Base-by-base conservation (phyloP, 2,797 vertebrate genomes). In the Agapornis canus region DNA sequence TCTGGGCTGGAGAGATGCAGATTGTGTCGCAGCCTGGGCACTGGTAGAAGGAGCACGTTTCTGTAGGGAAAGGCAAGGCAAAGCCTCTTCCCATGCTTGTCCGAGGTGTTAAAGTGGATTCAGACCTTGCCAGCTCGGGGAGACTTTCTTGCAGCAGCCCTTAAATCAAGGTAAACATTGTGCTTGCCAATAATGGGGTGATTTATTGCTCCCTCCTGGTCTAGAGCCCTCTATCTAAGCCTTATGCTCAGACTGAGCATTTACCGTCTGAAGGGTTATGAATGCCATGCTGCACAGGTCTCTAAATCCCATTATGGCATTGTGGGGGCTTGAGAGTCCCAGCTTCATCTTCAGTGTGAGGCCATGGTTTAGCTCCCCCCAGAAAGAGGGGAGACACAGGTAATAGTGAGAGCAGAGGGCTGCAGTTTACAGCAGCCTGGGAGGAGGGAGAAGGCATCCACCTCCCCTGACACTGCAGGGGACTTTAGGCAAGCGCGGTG, bases 191-290 rank as follows among this genome's bases (percentile, higher is more conserved):
- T 47, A 32, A 32, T 2, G 64, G 69, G 31, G 48, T 88, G 64
- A 82, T 73, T 73, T 73, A 66, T 70, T 37, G 35, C 60, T 88
- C 51, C 25, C 72, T 69, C 11, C 40, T 20, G 35, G 43, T 54
- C 86, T 82, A 0, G 0, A 72, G 35, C 40, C 22, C 47, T 87
- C 54, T 16, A 1, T n/a, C 29, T 0, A 1, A 93, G 82, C 42
- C 27, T 40, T 31, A 15, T 4, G 1, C 17, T 60, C 0, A 5
- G 54, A 20, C 23, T 26, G 25, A 0, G 0, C 3, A 1, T 76
- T 82, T 82, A 6, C 63, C 9, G 1, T 31, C 76, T 9, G 13
- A 66, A n/a, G 82, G 82, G 16, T 69, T 37, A 9, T 22, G 83
- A 61, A 70, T 80, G 37, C 56, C 42, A 20, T 0, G 3, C 26